These are phyloP conservation scores for Orestias chungarensis DNA, from an alignment of 2,797 vertebrate genomes.

Conservation along the genomic window DNA sequence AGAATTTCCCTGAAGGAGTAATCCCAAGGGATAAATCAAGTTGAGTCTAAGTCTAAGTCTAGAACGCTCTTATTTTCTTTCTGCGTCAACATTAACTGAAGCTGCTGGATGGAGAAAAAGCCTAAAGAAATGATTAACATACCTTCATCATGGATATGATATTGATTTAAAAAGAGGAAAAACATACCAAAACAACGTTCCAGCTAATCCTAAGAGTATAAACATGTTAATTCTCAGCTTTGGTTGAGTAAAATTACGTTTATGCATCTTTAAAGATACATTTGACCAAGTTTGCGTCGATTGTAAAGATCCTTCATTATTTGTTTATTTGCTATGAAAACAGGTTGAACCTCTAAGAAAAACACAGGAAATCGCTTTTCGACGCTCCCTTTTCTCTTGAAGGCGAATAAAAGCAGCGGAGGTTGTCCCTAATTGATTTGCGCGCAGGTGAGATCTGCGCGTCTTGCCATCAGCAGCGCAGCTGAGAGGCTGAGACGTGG, in stretches of 20 bases:
- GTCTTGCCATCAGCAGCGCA: conserved; percentile 11
- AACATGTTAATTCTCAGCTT: neutral
- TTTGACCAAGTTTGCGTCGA: neutral
- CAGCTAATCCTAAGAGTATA: neutral
- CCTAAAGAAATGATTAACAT: neutral
- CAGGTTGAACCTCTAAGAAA: neutral
- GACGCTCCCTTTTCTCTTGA: neutral
- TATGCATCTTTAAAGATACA: neutral
- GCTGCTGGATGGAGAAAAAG: neutral
- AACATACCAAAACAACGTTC: neutral
- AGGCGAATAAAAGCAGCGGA: neutral
- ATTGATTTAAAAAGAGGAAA: neutral
- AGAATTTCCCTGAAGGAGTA: no score
- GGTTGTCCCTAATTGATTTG: conserved; percentile 37
- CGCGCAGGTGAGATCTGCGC: conserved; percentile 45
- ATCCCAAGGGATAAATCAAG: no score
- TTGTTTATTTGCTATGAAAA: neutral
- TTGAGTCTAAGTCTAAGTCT: no score
- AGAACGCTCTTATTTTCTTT: neutral
- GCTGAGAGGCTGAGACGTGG: neutral
- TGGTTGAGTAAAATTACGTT: neutral
- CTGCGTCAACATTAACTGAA: neutral
- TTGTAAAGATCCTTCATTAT: neutral
- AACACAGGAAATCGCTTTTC: neutral
- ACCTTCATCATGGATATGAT: neutral